These are phyloP conservation scores for Phthorimaea operculella DNA, from an alignment of 1,140 invertebrate species.

Conservation along the genomic window DNA sequence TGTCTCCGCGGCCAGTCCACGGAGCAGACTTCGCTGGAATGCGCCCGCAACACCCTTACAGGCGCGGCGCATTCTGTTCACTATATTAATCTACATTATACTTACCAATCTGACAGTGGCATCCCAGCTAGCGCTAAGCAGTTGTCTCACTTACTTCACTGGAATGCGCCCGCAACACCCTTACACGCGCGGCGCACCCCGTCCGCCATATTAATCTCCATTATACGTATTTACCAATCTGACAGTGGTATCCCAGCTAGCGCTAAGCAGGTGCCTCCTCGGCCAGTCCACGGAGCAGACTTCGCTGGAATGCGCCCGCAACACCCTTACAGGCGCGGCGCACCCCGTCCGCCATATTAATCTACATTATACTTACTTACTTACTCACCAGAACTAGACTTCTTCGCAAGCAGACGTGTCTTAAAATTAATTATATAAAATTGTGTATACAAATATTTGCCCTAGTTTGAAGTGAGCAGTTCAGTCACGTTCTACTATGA, in stretches of 20 bases:
- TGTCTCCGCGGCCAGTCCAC: constrained; percentile 80
- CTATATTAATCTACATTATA: constrained; percentile 75
- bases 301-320: constrained; percentile 73
- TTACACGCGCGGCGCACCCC: constrained; percentile 51
- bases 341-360: constrained; percentile 74
- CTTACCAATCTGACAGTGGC: constrained; percentile 77
- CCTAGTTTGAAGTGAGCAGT: too few species aligned
- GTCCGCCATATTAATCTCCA: too few species aligned
- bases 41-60: constrained; percentile 65
- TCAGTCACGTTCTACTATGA: too few species aligned
- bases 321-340: constrained; percentile 53
- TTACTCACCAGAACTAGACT: too few species aligned
- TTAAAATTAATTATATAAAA: too few species aligned
- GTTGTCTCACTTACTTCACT: constrained; percentile 77
- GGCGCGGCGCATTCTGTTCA: constrained; percentile 58
- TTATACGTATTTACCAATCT: constrained; percentile 73
- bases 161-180: constrained; percentile 69
- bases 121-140: constrained; percentile 85
- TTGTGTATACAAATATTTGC: too few species aligned
- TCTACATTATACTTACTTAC: too few species aligned
- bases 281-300: constrained; percentile 84
- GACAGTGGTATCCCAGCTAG: constrained; percentile 82
- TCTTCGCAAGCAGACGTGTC: too few species aligned
- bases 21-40: constrained; percentile 78
- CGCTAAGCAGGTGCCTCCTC: constrained; percentile 75